Evolutionary conservation across 2,113 vertebrate species (phyloP).

Genomic region (Hydropotes inermis): DNA sequence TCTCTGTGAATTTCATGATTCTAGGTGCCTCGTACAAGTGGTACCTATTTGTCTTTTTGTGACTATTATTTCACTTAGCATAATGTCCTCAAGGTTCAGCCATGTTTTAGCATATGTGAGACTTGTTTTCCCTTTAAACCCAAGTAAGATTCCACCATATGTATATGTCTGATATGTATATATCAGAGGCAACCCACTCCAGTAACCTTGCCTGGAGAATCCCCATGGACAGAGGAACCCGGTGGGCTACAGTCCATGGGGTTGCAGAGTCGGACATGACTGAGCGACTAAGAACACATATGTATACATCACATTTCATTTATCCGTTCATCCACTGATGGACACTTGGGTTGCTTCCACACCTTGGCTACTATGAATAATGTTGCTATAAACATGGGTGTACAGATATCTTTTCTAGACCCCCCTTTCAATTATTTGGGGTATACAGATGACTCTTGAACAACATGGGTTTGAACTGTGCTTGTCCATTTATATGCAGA

Average conservation of each 20-base stretch:
- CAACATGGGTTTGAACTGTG: not conserved
- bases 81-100: not conserved
- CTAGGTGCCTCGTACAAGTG: not conserved
- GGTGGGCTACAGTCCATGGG: not conserved
- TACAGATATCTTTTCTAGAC: not conserved
- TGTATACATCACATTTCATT: not conserved
- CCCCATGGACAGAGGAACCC: not conserved
- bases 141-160: not conserved
- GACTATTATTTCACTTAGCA: not conserved
- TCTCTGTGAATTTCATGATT: not conserved
- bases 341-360: not conserved
- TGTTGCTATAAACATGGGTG: not conserved
- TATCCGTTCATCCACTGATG: not conserved
- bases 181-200: not conserved
- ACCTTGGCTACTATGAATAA: not conserved
- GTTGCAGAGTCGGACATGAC: fast-evolving
- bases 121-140: not conserved
- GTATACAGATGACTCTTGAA: not conserved
- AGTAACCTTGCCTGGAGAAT: not conserved
- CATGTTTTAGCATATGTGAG: not conserved
- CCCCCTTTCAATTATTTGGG: not conserved
- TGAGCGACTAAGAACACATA: not conserved
- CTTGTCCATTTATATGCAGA: not conserved
- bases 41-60: not conserved
- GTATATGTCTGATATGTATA: not conserved